These are phyloP conservation scores for Nilaparvata lugens DNA, from an alignment of 1,140 invertebrate genomes.

Conservation along the genomic window DNA sequence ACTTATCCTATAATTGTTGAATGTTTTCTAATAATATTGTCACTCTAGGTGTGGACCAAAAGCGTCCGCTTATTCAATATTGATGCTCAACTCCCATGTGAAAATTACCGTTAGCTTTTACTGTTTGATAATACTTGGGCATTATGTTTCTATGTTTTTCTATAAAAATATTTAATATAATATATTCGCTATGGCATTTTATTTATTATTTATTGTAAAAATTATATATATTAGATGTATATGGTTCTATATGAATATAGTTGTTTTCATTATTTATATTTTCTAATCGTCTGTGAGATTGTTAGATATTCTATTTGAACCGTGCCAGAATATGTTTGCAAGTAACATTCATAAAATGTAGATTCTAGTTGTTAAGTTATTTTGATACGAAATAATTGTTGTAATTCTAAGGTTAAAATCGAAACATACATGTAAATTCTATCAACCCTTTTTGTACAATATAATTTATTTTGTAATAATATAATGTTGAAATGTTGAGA, in stretches of 20 bases:
- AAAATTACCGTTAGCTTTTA: background rate
- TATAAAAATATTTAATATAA: background rate
- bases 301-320: background rate
- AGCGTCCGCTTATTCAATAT: background rate
- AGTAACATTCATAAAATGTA: background rate
- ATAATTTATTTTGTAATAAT: conserved; percentile 20
- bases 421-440: conserved; percentile 9
- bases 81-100: background rate
- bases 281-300: background rate
- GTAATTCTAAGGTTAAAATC: conserved; percentile 3
- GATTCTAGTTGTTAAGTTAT: conserved; percentile 10
- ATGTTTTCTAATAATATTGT: background rate
- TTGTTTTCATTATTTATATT: background rate
- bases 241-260: background rate
- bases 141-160: background rate
- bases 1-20: background rate
- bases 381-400: conserved; percentile 8
- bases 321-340: background rate
- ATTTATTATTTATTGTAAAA: conserved; percentile 2
- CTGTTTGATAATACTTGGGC: background rate
- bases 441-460: conserved; percentile 13
- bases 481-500: conserved; percentile 1
- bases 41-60: background rate
- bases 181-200: conserved; percentile 2
- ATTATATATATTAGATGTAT: background rate